phyloP scores from a whole-genome alignment of 2,797 vertebrate genomes.

The Nyctalus aviator region DNA sequence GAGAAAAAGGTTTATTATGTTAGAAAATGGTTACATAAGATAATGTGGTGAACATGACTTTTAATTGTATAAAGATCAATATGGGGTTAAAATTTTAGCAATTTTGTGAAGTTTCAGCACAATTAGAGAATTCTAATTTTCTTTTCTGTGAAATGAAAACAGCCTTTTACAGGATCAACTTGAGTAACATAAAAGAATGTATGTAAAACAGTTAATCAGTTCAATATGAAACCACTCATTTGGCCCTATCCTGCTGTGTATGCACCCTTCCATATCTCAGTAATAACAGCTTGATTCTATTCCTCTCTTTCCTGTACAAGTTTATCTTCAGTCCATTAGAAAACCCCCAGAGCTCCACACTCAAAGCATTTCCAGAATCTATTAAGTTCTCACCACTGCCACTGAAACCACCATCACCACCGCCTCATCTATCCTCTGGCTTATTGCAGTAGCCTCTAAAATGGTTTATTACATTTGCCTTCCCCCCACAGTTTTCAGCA shows the following conservation, averaged over 20 bases:
- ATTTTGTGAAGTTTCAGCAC: neutral
- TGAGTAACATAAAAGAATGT: neutral
- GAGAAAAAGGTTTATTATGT: neutral
- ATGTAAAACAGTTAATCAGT: neutral
- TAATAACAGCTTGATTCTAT: neutral
- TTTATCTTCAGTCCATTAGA: neutral
- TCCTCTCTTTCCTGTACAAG: neutral
- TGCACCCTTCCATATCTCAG: neutral
- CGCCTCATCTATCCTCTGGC: neutral
- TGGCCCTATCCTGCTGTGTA: neutral
- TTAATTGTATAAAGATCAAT: neutral
- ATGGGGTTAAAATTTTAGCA: neutral
- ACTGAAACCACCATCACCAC: neutral
- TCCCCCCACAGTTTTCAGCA: neutral
- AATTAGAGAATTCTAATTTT: neutral
- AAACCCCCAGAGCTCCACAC: neutral
- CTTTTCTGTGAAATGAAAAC: neutral
- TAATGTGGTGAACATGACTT: neutral
- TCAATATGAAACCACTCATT: neutral
- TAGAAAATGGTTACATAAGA: slow-evolving; percentile 23
- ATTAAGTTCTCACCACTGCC: neutral
- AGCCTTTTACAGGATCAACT: neutral
- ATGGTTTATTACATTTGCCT: too few species aligned
- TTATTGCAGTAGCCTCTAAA: neutral
- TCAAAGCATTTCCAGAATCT: neutral